These are phyloP conservation scores for Etia nguti DNA, from an alignment of 2,113 vertebrate genomes.

Conservation along the genomic window DNA sequence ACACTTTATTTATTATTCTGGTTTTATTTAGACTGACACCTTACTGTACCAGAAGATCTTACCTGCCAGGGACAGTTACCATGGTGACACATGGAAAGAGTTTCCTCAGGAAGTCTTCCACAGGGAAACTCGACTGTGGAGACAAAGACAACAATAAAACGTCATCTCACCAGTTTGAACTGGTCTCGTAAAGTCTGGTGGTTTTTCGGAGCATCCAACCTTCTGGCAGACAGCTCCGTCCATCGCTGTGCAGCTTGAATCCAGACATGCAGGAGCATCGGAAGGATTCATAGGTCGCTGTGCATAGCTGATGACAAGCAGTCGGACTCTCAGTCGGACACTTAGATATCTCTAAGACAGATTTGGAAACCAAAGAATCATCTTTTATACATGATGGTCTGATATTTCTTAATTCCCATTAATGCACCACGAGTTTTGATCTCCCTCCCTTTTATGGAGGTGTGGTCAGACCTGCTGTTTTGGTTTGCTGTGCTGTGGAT, in stretches of 20 bases:
- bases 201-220: constrained; percentile 53
- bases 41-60: neutral
- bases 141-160: neutral
- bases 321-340: constrained; percentile 70
- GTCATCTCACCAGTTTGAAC: neutral
- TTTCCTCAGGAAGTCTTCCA: constrained; percentile 25
- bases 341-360: constrained; percentile 67
- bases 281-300: constrained; percentile 41
- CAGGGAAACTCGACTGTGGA: constrained; percentile 63
- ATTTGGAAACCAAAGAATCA: neutral
- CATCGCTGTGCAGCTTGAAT: constrained; percentile 74
- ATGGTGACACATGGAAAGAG: neutral
- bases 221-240: constrained; percentile 72
- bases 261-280: constrained; percentile 80
- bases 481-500: rapidly evolving
- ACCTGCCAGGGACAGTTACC: constrained; percentile 88
- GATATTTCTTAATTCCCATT: neutral
- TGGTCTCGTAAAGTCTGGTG: neutral
- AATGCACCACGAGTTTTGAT: neutral
- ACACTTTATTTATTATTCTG: neutral
- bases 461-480: neutral
- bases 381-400: neutral
- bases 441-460: neutral
- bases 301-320: constrained; percentile 87
- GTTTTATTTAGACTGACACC: neutral